Percentiles rank a stretch among this genome's conserved stretches.
Evolutionary conservation across 2,113 vertebrate species (phyloP).

Genomic region (Orycteropus afer): DNA sequence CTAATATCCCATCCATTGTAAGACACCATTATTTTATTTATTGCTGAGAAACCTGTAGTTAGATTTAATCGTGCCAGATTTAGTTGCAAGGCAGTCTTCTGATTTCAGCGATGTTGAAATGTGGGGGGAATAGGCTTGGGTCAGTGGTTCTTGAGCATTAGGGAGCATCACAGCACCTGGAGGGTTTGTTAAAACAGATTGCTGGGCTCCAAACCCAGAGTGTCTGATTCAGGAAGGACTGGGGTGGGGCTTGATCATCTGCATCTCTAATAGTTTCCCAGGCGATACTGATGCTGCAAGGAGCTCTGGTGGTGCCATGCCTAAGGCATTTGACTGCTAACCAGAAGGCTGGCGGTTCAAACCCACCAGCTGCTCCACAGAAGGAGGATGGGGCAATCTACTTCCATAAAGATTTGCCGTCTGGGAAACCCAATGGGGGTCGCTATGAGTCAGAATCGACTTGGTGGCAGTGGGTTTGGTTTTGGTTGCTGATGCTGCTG

Average conservation of each 20-base stretch:
- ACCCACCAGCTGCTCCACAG: too few species aligned
- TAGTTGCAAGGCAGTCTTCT: neutral
- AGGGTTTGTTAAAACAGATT: neutral
- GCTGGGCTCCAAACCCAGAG: neutral
- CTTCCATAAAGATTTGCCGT: too few species aligned
- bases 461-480: too few species aligned
- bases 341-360: too few species aligned
- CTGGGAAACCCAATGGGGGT: too few species aligned
- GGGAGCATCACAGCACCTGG: neutral
- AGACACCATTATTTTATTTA: neutral
- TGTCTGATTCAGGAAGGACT: neutral
- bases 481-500: neutral
- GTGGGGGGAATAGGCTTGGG: neutral
- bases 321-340: too few species aligned
- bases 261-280: neutral
- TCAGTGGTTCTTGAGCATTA: neutral
- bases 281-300: too few species aligned
- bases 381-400: too few species aligned
- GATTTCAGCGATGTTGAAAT: neutral
- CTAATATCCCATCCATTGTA: neutral
- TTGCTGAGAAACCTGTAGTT: neutral
- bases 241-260: neutral
- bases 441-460: too few species aligned
- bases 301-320: too few species aligned
- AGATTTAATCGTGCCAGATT: neutral